Base-by-base conservation (phyloP, 53 echinoderm and acorn worm species). In the Actinopyga echinites region DNA sequence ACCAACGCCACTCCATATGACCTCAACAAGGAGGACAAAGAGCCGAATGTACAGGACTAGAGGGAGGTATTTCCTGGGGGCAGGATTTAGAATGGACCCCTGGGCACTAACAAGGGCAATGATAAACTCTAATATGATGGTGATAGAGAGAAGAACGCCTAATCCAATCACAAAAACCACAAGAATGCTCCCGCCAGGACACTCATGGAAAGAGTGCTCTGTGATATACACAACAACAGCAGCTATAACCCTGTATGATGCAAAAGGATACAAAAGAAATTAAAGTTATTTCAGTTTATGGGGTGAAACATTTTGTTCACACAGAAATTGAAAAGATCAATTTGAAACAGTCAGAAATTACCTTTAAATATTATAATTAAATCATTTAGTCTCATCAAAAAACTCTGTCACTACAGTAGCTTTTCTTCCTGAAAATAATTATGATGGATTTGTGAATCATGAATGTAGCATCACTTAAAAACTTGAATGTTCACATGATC, bases 41-140 rank as follows among this genome's bases (percentile, higher is more conserved):
- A 94, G 86, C 53, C 99, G 85, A 12, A 92, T 25, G 86, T 99
- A 99, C 17, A 99, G 87, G 62, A 99, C 67, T 45, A 87, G 40
- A 1, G 94, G 92, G 45, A 99, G 85, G 53, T 57, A 83, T 31
- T 83, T 66, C 35, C 99, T 64, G 13, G 91, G 92, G 12, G 85
- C 56, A 19, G 92, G 63, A 62, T 90, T 89, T 0, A 90, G 82
- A 64, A 95, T 94, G 53, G 99, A 92, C 12, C 99, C 99, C 75
- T 87, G 91, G 13, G 89, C 92, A 40, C 99, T 99, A 45, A 91
- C 37, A 52, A 84, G 54, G 23, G 90, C 91, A 43, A 99, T 86
- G 52, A 84, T 62, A 19, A 84, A 84, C 73, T 99, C 99, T 64
- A 99, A 84, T 28, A 85, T 13, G 44, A 99, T 85, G 6, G 92